These are phyloP conservation scores for Rotaria magnacalcarata DNA, from an alignment of 2,888 invertebrate genomes.

Conservation along the genomic window DNA sequence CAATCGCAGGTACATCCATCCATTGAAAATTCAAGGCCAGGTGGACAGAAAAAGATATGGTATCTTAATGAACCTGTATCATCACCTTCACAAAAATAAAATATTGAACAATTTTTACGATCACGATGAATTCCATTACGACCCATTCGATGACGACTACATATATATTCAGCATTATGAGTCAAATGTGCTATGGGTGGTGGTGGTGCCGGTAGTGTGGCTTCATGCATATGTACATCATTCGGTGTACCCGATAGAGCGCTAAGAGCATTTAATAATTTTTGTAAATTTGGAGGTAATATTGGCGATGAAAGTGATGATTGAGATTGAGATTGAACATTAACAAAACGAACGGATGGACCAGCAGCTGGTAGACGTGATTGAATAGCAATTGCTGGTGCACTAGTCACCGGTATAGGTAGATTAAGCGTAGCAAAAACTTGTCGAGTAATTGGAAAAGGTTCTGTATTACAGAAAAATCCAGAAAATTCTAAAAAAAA, in stretches of 20 bases:
- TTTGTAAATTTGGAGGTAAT: neutral
- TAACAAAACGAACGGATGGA: neutral
- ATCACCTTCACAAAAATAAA: constrained; percentile 44
- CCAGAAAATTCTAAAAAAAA: constrained; percentile 15
- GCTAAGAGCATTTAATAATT: neutral
- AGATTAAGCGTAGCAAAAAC: constrained; percentile 19
- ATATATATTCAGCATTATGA: constrained; percentile 22
- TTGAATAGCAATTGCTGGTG: neutral
- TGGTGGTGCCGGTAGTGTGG: neutral
- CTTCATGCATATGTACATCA: neutral
- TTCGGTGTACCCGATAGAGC: neutral
- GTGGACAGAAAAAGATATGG: constrained; percentile 42
- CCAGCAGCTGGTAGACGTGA: neutral
- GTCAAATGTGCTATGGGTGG: neutral
- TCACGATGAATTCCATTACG: constrained; percentile 42
- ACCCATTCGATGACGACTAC: constrained; percentile 4
- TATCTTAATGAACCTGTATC: neutral
- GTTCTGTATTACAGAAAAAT: constrained; percentile 11
- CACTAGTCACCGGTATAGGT: neutral
- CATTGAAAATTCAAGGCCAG: constrained; percentile 42
- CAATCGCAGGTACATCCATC: constrained; percentile 44
- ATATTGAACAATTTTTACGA: constrained; percentile 37
- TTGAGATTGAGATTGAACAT: neutral
- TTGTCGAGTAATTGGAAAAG: constrained; percentile 31
- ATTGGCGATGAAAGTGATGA: neutral